Conservation (phyloP, 2,797 vertebrate species). For the Rhabdophis nuchalis region DNA sequence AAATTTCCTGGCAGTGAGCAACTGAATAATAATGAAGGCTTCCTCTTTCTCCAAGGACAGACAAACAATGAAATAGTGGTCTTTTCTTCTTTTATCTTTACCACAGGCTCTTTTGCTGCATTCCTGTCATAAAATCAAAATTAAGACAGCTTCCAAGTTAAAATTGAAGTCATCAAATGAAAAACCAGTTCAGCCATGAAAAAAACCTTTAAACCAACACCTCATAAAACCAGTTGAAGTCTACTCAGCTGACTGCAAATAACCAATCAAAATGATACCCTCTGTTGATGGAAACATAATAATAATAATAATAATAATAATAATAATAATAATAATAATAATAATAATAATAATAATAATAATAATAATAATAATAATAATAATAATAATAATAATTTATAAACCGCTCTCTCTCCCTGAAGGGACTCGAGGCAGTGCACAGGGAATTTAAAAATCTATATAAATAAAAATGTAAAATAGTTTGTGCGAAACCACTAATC, state of each 20-base stretch:
- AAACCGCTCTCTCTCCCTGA: too few species aligned
- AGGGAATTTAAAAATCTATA: too few species aligned
- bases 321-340: too few species aligned
- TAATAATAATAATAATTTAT: too few species aligned
- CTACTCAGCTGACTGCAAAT: neutral
- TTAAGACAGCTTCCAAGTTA: neutral
- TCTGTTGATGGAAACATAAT: neutral
- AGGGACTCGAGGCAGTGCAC: too few species aligned
- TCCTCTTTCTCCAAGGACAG: neutral
- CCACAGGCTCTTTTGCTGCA: neutral
- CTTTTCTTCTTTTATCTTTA: neutral
- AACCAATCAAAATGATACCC: neutral
- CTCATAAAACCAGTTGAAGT: neutral
- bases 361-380: too few species aligned
- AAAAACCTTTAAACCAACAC: neutral
- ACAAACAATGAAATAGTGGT: neutral
- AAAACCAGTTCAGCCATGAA: rapidly evolving
- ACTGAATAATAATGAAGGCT: neutral
- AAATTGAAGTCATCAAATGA: too few species aligned
- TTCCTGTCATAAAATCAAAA: neutral
- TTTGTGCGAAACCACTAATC: too few species aligned
- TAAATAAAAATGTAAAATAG: too few species aligned
- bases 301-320: too few species aligned
- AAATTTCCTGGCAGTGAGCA: too few species aligned
- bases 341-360: too few species aligned